A percentile compares a stretch with the other conserved stretches of the same genome.
Conservation (phyloP, 2,113 vertebrate species). For the Myotis lucifugus region DNA sequence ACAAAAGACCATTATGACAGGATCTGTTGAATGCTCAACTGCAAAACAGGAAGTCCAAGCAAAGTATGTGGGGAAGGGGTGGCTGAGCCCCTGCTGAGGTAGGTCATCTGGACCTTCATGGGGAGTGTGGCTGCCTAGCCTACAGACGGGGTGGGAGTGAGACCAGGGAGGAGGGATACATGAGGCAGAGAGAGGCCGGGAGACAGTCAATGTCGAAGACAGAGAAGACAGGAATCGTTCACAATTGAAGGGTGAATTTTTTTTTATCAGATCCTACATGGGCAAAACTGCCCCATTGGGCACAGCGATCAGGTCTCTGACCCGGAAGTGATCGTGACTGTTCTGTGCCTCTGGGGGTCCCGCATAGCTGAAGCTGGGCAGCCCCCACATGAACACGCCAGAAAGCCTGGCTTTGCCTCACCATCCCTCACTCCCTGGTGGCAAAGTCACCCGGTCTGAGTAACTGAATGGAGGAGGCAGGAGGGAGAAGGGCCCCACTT, state of each 20-base stretch:
- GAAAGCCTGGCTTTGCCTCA: not conserved
- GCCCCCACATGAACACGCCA: not conserved
- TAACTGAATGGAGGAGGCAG: not conserved
- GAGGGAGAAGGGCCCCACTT: not conserved
- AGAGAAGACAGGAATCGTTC: not conserved
- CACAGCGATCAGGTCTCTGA: not conserved
- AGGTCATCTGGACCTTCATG: not conserved
- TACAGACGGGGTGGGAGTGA: not conserved
- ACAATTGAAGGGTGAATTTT: not conserved
- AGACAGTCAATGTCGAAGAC: not conserved
- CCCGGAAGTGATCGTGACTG: not conserved
- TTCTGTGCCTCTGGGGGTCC: not conserved
- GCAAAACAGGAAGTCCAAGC: not conserved
- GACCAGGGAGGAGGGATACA: rapidly evolving
- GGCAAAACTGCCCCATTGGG: not conserved
- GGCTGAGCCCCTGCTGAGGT: not conserved
- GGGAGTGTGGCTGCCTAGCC: not conserved
- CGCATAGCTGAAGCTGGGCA: no score
- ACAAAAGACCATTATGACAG: not conserved
- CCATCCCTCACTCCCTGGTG: rapidly evolving
- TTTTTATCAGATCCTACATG: not conserved
- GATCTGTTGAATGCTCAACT: not conserved
- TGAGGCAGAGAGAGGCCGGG: not conserved
- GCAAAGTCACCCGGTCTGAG: not conserved
- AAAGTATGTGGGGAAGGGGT: not conserved